Evolutionary conservation across 2,888 invertebrate species (phyloP).

Genomic region (Chloroclystis v-ata): DNA sequence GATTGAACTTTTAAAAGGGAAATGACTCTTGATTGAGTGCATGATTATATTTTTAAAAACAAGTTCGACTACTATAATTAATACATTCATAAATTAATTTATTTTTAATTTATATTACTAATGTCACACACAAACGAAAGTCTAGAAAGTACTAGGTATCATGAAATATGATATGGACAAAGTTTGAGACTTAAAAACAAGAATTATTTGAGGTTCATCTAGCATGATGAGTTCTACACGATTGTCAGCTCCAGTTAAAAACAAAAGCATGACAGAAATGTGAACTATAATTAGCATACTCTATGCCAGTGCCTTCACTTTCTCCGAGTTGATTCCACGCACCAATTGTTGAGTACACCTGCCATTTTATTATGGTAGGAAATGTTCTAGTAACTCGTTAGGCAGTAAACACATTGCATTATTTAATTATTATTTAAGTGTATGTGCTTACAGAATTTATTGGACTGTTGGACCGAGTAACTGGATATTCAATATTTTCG

Average conservation of each 20-base stretch:
- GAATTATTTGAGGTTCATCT: no score
- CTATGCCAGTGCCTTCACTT: conserved; percentile 43
- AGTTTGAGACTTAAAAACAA: no score
- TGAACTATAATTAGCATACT: conserved; percentile 40
- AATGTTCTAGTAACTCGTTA: neutral
- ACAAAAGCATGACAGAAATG: conserved; percentile 27
- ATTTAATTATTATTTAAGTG: no score
- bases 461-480: no score
- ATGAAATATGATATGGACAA: no score
- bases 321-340: conserved; percentile 52
- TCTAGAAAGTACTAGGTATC: no score
- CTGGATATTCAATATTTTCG: no score
- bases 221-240: neutral
- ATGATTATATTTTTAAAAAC: neutral
- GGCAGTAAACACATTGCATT: no score
- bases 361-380: conserved; percentile 23
- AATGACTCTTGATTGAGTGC: conserved; percentile 6
- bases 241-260: conserved; percentile 19
- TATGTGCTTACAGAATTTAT: no score
- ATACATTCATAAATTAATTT: no score
- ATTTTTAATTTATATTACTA: no score
- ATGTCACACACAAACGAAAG: no score
- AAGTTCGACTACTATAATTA: neutral
- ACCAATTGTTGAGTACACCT: conserved; percentile 60
- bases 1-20: conserved; percentile 23